phyloP scores from a whole-genome alignment of 2,797 vertebrate species.

The Sebastes alutus region DNA sequence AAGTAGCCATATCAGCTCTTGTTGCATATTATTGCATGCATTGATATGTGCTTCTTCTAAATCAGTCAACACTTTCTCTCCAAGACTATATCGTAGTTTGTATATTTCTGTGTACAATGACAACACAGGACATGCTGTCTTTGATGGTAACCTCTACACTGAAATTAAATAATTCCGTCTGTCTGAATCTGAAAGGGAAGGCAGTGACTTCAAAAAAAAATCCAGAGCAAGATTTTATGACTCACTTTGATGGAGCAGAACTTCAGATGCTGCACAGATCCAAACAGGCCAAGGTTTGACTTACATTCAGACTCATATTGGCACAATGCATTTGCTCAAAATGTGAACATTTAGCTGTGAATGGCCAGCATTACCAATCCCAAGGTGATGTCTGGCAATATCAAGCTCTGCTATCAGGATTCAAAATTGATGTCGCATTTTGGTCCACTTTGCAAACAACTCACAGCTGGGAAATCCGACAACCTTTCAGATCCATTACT shows the following conservation, averaged over 20 bases:
- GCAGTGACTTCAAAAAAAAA: constrained; percentile 1
- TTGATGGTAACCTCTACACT: constrained; percentile 44
- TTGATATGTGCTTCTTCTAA: background rate
- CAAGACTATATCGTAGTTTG: background rate
- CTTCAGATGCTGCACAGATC: constrained; percentile 44
- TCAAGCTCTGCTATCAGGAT: background rate
- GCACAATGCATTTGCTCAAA: background rate
- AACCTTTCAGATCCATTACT: constrained; percentile 37
- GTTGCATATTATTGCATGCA: background rate
- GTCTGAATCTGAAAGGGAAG: constrained; percentile 36
- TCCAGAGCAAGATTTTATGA: constrained; percentile 11
- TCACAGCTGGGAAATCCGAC: constrained; percentile 15
- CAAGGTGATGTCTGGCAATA: background rate
- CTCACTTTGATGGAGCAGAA: constrained; percentile 39
- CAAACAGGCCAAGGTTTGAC: constrained; percentile 20
- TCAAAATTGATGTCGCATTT: background rate
- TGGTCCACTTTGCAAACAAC: constrained; percentile 19
- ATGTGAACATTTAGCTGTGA: background rate
- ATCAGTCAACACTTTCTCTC: background rate
- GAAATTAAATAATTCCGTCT: constrained; percentile 43
- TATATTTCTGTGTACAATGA: background rate
- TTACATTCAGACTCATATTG: background rate
- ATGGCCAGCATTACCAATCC: too few relatives aligned
- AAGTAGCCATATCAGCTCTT: background rate
- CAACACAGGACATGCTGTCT: constrained; percentile 12